Base-by-base conservation (phyloP, 2,888 invertebrate species). In the Philaethria dido region DNA sequence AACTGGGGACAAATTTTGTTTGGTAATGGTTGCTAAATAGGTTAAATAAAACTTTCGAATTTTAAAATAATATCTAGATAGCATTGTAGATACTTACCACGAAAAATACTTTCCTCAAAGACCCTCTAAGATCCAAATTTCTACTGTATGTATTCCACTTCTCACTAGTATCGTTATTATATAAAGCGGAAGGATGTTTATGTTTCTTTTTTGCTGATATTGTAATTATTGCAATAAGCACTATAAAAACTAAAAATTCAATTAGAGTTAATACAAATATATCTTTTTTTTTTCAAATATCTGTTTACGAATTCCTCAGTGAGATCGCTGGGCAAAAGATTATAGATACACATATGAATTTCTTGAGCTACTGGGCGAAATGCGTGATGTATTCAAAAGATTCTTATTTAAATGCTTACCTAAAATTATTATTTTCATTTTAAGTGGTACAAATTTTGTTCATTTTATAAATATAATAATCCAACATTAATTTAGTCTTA, bases 31-130 rank as follows among this genome's bases (percentile, higher is more conserved):
- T n/a, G n/a, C n/a, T n/a, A n/a, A n/a, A n/a, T n/a, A n/a, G n/a
- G n/a, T n/a, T n/a, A n/a, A n/a, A n/a, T n/a, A n/a, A n/a, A n/a
- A n/a, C n/a, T 29, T 29, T 29, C 6, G 29, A 29, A 29, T 29
- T 29, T 29, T 29, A 29, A 3, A 29, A 29, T 4, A 6, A 29
- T 29, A 29, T 3, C 29, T 29, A 4, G n/a, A n/a, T n/a, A n/a
- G n/a, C n/a, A n/a, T n/a, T n/a, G 75, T 16, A 33, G 13, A 39
- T 18, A 62, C 60, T 50, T 69, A 73, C 70, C 72, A 72, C 59
- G 29, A 69, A 69, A 52, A 72, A 66, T 6, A 33, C 3, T 39
- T 69, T 69, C 39, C 68, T 69, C 0, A 74, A 20, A 16, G 6
- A 18, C 22, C 69, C 69, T 36, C 54, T 66, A 11, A 69, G 20